Evolutionary conservation across 2,797 vertebrate genomes (phyloP).

Genomic region (Halcyon badia): DNA sequence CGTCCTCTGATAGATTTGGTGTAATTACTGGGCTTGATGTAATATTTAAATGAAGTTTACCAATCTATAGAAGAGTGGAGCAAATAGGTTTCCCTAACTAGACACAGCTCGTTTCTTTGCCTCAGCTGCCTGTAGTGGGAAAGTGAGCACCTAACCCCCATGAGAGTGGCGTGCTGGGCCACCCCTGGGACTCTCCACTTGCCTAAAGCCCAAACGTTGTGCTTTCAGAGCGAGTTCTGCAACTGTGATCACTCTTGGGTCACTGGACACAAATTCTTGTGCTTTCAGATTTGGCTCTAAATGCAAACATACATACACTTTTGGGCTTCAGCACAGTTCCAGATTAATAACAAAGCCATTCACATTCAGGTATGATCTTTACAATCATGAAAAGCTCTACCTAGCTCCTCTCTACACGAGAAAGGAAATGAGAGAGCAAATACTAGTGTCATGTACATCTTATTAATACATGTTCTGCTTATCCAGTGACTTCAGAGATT

Average conservation of each 20-base stretch:
- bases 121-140: no score
- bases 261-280: neutral
- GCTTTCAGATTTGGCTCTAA: neutral
- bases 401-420: neutral
- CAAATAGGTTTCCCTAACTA: neutral
- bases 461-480: neutral
- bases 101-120: no score
- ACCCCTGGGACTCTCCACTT: no score
- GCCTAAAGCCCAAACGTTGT: neutral
- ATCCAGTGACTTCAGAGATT: neutral
- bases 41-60: neutral
- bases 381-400: neutral
- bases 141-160: no score
- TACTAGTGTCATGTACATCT: neutral
- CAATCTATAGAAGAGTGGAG: neutral
- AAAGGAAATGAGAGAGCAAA: neutral
- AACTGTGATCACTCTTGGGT: neutral
- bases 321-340: neutral
- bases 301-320: neutral
- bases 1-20: neutral
- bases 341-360: neutral
- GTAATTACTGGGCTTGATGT: neutral
- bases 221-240: neutral
- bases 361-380: neutral
- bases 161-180: no score